Base-by-base conservation (phyloP, 1,140 invertebrate genomes). In the Papilio helenus region DNA sequence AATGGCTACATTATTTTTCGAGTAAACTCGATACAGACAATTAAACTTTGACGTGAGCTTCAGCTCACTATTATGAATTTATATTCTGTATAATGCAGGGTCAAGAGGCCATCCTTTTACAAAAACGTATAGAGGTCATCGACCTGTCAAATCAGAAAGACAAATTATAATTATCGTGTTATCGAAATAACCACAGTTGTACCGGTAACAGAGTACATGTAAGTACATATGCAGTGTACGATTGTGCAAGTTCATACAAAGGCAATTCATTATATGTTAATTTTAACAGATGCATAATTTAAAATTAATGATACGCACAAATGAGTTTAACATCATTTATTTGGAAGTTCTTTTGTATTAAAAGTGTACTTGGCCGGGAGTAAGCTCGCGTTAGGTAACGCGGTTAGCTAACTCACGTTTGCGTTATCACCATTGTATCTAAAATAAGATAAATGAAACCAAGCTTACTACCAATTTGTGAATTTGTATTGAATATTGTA, bases 341-440 rank as follows among this genome's bases (percentile, higher is more conserved):
- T 83, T 83, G 81, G 79, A 87, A 88, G 82, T 88, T 92, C 88
- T 90, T 90, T 91, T 91, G 89, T 90, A 83, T 89, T 85, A 89
- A 90, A 89, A 84, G 81, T 84, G 74, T 80, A 86, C 81, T 82
- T 82, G 85, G 84, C 85, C 83, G 84, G 81, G 81, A 82, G 85
- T 73, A 23, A 46, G 72, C 72, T 73, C 84, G 83, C 84, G 84
- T 89, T 90, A 89, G 85, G 88, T 88, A 91, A 91, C 85, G 81
- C 82, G 83, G 86, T 92, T 91, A 86, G 81, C 88, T 89, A 90
- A 90, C 89, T 93, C 91, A 93, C 89, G 91, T 87, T 91, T 86
- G 83, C 82, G 83, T 86, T 92, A 92, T 89, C 90, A 79, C 82
- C 85, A 84, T 84, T 78, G 82, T 85, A 90, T 92, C 88, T 84